Conservation (phyloP, 2,113 vertebrate genomes). For the Talpa occidentalis region DNA sequence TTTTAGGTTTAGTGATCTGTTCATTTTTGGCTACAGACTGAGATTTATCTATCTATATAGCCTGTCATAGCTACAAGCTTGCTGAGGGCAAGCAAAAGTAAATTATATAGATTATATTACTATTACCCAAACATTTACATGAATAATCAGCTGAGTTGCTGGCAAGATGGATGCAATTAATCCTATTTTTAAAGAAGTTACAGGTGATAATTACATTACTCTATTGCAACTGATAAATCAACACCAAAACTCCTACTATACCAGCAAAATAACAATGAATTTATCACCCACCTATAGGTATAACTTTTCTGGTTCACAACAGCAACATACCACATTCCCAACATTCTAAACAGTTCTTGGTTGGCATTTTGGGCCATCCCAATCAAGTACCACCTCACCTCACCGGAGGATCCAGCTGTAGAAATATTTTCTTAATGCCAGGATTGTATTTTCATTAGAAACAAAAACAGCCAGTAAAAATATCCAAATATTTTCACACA, state of each 20-base stretch:
- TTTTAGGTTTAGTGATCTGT: slow-evolving; percentile 10
- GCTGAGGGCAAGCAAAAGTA: slow-evolving; percentile 2
- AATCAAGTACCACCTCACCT: slow-evolving; percentile 52
- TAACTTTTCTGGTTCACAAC: slow-evolving; percentile 91
- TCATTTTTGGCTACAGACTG: slow-evolving; percentile 28
- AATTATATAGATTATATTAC: not conserved
- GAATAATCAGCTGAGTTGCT: slow-evolving; percentile 48
- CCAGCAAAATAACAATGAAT: not conserved
- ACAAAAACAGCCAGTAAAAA: not conserved
- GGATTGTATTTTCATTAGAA: not conserved
- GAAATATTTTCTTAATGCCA: slow-evolving; percentile 42
- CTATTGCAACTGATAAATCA: slow-evolving; percentile 38
- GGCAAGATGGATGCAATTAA: slow-evolving; percentile 35
- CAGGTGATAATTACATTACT: slow-evolving; percentile 1
- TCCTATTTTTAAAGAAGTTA: slow-evolving; percentile 51
- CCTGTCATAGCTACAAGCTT: not conserved
- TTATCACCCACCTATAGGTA: slow-evolving; percentile 90
- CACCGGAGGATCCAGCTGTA: not conserved
- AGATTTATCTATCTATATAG: not conserved
- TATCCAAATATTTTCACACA: not conserved
- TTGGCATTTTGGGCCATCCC: slow-evolving; percentile 64
- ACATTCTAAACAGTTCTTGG: slow-evolving; percentile 83
- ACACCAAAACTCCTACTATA: slow-evolving; percentile 3
- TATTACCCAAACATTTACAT: slow-evolving; percentile 35
- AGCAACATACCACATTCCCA: slow-evolving; percentile 93